Evolutionary conservation across 2,113 vertebrate species (phyloP).

Genomic region (Paratilapia polleni): DNA sequence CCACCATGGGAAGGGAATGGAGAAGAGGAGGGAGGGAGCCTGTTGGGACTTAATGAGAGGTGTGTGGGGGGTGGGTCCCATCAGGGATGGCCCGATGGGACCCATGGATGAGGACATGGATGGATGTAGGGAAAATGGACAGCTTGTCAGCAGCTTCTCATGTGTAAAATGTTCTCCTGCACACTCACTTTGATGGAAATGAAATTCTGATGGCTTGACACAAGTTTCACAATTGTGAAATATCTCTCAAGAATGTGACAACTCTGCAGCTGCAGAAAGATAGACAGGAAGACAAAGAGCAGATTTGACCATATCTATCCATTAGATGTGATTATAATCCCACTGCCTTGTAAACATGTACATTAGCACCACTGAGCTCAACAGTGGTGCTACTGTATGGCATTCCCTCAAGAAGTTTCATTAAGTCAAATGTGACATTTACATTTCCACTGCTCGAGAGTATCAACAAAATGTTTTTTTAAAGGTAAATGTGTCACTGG

Average conservation of each 20-base stretch:
- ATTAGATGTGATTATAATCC: neutral
- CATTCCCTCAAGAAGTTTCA: neutral
- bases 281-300: neutral
- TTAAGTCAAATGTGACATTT: neutral
- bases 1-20: constrained; percentile 6
- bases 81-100: neutral
- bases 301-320: neutral
- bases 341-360: neutral
- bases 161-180: constrained; percentile 30
- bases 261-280: neutral
- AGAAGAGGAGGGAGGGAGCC: neutral
- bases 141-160: constrained; percentile 36
- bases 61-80: constrained; percentile 2
- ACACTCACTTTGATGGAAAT: neutral
- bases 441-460: neutral
- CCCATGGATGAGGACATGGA: constrained; percentile 1
- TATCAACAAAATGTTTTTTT: neutral
- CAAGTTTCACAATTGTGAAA: neutral
- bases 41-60: constrained; percentile 46
- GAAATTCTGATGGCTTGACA: neutral
- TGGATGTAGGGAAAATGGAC: constrained; percentile 38
- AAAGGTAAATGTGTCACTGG: neutral
- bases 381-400: neutral
- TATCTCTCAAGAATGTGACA: neutral
- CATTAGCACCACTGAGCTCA: neutral